phyloP scores from a whole-genome alignment of 2,113 vertebrate genomes.

The Petroica traversi region DNA sequence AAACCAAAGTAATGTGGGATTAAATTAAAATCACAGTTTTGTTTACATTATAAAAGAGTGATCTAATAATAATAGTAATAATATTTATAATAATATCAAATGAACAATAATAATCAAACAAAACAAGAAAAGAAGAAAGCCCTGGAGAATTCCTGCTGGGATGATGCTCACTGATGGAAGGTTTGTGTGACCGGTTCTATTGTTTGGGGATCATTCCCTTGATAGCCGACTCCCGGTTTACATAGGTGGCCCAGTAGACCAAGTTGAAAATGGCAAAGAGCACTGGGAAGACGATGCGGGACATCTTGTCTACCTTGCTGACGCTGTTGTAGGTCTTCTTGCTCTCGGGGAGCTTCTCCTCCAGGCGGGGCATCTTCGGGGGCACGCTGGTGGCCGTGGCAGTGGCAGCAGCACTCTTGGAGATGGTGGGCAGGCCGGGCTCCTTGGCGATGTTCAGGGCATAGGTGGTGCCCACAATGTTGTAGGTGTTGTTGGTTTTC shows the following conservation, averaged over 20 bases:
- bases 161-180: slow-evolving; percentile 64
- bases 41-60: slow-evolving; percentile 36
- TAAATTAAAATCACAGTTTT: slow-evolving; percentile 49
- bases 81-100: background rate
- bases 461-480: slow-evolving; percentile 98
- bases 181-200: slow-evolving; percentile 65
- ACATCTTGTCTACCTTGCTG: slow-evolving; percentile 99
- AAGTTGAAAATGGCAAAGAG: slow-evolving; percentile 99
- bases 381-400: slow-evolving; percentile 65
- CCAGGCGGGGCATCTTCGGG: slow-evolving; percentile 79
- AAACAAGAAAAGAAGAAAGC: slow-evolving; percentile 28
- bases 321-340: slow-evolving; percentile 98
- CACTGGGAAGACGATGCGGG: slow-evolving; percentile 96
- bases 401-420: slow-evolving; percentile 83
- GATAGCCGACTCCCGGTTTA: slow-evolving; percentile 94
- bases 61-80: background rate
- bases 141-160: slow-evolving; percentile 44
- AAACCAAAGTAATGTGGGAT: background rate
- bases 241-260: slow-evolving; percentile 97
- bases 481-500: slow-evolving; percentile 97
- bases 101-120: slow-evolving; percentile 13
- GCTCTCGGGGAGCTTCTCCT: slow-evolving; percentile 88
- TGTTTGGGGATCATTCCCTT: slow-evolving; percentile 92
- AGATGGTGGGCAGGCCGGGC: slow-evolving; percentile 88
- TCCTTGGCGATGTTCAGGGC: slow-evolving; percentile 93